These are phyloP conservation scores for Ophion costatus DNA, from an alignment of 2,888 invertebrate species.

Conservation along the genomic window DNA sequence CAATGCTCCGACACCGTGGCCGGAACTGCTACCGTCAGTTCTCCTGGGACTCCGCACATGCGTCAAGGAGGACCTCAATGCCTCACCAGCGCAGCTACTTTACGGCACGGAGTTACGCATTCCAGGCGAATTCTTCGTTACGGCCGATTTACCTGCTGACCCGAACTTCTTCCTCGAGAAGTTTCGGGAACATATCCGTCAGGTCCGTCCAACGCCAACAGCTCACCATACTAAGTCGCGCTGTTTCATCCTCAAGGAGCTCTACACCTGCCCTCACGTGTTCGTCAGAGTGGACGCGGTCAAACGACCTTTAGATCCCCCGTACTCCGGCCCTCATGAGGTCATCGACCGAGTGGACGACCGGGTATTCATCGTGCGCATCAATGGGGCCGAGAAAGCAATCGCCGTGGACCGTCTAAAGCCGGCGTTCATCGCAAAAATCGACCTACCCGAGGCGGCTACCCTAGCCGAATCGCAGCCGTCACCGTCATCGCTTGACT, in stretches of 20 bases:
- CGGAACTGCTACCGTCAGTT: conserved; percentile 3
- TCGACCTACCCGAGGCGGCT: background rate
- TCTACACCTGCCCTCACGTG: too few species aligned
- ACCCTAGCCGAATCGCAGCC: background rate
- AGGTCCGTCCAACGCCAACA: conserved; percentile 39
- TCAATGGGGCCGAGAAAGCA: conserved; percentile 33
- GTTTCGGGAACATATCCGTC: conserved; percentile 41
- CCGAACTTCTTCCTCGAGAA: too few species aligned
- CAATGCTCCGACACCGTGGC: conserved; percentile 26
- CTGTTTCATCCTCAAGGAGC: too few species aligned
- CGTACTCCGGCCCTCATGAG: too few species aligned
- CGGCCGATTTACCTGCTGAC: conserved; percentile 3
- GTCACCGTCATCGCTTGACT: too few species aligned
- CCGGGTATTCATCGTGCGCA: conserved; percentile 32
- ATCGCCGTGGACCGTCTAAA: conserved; percentile 52
- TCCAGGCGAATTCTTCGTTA: conserved; percentile 64
- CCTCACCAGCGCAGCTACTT: conserved; percentile 64
- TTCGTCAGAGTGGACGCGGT: too few species aligned
- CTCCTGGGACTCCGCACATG: conserved; percentile 64
- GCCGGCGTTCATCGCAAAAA: conserved; percentile 84
- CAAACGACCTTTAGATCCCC: too few species aligned
- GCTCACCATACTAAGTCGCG: conserved; percentile 42
- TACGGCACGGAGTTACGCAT: conserved; percentile 63
- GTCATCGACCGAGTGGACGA: conserved; percentile 42
- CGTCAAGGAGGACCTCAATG: conserved; percentile 60